A percentile compares a stretch with the other conserved stretches of the same genome.
Evolutionary conservation across 2,888 invertebrate species (phyloP).

Genomic region (Limnephilus marmoratus): DNA sequence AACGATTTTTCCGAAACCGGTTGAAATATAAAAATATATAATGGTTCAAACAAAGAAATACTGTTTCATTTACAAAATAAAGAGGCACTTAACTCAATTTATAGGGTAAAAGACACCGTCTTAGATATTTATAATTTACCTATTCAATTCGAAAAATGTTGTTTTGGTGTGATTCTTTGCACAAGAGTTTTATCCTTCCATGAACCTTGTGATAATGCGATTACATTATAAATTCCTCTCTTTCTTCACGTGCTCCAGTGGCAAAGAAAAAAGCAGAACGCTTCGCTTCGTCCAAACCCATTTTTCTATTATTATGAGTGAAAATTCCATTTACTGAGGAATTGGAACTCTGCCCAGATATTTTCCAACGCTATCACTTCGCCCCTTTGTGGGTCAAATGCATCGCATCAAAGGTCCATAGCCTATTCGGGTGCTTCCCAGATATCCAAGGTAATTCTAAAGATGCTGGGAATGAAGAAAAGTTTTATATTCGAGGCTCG

Average conservation of each 20-base stretch:
- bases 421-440: not conserved
- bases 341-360: slow-evolving; percentile 51
- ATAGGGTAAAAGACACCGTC: too few relatives aligned
- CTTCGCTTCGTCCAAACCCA: slow-evolving; percentile 28
- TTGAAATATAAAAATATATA: too few relatives aligned
- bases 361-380: not conserved
- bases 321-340: slow-evolving; percentile 54
- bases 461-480: not conserved
- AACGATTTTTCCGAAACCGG: too few relatives aligned
- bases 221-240: not conserved
- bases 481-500: not conserved
- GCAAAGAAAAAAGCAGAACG: not conserved
- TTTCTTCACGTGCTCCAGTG: not conserved
- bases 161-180: too few relatives aligned
- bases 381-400: slow-evolving; percentile 29
- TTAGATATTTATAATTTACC: too few relatives aligned
- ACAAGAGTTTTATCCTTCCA: not conserved
- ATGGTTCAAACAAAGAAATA: too few relatives aligned
- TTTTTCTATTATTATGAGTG: slow-evolving; percentile 52
- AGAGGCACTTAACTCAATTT: too few relatives aligned
- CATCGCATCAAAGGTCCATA: slow-evolving; percentile 6
- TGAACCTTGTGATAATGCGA: not conserved
- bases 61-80: too few relatives aligned
- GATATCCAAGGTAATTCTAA: not conserved
- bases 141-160: too few relatives aligned